Conservation (phyloP, 2,888 invertebrate species). For the Enchytraeus crypticus region DNA sequence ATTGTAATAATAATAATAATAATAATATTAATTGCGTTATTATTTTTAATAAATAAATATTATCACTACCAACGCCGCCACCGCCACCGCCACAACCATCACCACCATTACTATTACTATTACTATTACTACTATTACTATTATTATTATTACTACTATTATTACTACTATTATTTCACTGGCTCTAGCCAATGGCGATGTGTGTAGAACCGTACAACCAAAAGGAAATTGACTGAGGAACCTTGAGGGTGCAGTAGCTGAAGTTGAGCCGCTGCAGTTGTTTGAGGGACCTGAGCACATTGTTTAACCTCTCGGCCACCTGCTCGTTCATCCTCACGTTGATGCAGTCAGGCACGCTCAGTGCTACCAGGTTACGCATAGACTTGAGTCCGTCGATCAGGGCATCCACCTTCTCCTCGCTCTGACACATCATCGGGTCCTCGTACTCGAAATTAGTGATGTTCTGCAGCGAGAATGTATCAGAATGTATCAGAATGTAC, state of each 20-base stretch:
- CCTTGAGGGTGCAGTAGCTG: conserved; percentile 28
- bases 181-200: too few relatives aligned
- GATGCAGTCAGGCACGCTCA: conserved; percentile 35
- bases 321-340: conserved; percentile 27
- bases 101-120: too few relatives aligned
- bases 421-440: conserved; percentile 30
- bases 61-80: too few relatives aligned
- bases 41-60: too few relatives aligned
- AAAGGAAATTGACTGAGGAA: background rate
- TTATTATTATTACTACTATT: too few relatives aligned
- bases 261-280: conserved; percentile 31
- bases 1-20: too few relatives aligned
- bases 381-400: conserved; percentile 30
- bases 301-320: conserved; percentile 26
- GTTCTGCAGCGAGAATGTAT: too few relatives aligned
- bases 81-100: too few relatives aligned
- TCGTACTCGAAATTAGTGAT: conserved; percentile 38
- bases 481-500: background rate
- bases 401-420: conserved; percentile 23
- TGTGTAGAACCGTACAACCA: too few relatives aligned
- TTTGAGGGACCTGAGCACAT: conserved; percentile 22
- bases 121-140: too few relatives aligned
- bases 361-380: conserved; percentile 30
- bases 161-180: too few relatives aligned
- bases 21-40: too few relatives aligned